These are phyloP conservation scores for Centruroides vittatus DNA, from an alignment of 1,140 invertebrate species.

Conservation along the genomic window DNA sequence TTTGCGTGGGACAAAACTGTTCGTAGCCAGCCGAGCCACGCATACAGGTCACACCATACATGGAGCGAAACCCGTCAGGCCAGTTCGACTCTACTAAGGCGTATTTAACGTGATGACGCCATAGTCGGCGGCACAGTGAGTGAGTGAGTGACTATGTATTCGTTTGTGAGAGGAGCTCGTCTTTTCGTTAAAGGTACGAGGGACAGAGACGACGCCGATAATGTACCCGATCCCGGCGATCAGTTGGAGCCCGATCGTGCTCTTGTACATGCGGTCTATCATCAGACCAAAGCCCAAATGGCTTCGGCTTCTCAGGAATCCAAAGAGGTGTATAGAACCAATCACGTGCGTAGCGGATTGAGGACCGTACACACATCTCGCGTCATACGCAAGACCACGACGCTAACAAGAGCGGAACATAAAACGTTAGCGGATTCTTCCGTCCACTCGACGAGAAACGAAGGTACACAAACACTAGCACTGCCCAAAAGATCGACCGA, in stretches of 20 bases:
- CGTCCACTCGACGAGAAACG: neutral
- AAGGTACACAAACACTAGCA: slow-evolving; percentile 2
- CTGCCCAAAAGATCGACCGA: neutral
- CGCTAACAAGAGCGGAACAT: slow-evolving; percentile 65
- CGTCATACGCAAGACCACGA: slow-evolving; percentile 78
- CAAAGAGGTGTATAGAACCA: slow-evolving; percentile 40
- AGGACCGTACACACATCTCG: slow-evolving; percentile 65
- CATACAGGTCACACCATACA: too few species aligned
- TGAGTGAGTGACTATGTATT: slow-evolving; percentile 22
- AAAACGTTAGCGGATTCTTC: slow-evolving; percentile 1
- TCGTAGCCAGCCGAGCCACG: too few species aligned
- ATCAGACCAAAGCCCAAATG: slow-evolving; percentile 18
- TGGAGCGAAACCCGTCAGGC: too few species aligned
- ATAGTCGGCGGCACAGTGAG: too few species aligned
- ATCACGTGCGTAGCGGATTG: slow-evolving; percentile 41
- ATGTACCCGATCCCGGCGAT: slow-evolving; percentile 26
- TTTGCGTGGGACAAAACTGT: too few species aligned
- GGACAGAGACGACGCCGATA: slow-evolving; percentile 42
- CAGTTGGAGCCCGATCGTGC: slow-evolving; percentile 1
- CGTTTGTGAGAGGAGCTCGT: slow-evolving; percentile 35
- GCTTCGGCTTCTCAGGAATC: slow-evolving; percentile 23
- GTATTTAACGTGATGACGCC: too few species aligned
- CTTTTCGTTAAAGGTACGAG: slow-evolving; percentile 65
- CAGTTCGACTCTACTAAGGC: too few species aligned
- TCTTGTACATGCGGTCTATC: neutral